Evolutionary conservation across 2,797 vertebrate genomes (phyloP).

Genomic region (Enteromius radiatus): DNA sequence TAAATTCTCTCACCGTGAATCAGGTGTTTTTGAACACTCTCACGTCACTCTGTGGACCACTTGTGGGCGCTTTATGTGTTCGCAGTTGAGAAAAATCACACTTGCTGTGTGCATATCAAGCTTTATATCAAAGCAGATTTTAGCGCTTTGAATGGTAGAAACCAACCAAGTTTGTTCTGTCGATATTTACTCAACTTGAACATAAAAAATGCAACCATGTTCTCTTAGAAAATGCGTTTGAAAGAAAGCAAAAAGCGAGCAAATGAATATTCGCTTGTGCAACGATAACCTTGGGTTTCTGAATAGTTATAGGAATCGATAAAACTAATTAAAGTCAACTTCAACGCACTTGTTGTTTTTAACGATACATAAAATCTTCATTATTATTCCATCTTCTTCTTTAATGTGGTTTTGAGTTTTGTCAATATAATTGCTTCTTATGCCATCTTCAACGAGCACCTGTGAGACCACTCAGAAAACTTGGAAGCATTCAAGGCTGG

Average conservation of each 20-base stretch:
- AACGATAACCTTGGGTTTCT: constrained; percentile 69
- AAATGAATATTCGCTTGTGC: constrained; percentile 45
- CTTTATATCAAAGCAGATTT: neutral
- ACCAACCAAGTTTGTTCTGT: constrained; percentile 24
- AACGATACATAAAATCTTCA: constrained; percentile 71
- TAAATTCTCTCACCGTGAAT: neutral
- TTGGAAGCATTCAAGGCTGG: constrained; percentile 67
- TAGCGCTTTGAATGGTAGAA: constrained; percentile 6
- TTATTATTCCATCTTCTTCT: constrained; percentile 72
- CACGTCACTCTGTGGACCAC: neutral
- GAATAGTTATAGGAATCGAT: constrained; percentile 55
- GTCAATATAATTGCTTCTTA: constrained; percentile 68
- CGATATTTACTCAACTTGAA: constrained; percentile 35
- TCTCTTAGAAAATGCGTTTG: neutral
- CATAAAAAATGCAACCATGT: constrained; percentile 52
- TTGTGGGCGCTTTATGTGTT: neutral
- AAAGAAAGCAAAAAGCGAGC: neutral
- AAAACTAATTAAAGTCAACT: constrained; percentile 68
- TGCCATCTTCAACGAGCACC: constrained; percentile 63
- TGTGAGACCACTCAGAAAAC: constrained; percentile 59
- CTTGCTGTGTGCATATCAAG: constrained; percentile 7
- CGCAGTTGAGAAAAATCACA: neutral
- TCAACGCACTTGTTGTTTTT: constrained; percentile 73
- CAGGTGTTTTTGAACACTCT: neutral
- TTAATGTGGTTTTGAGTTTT: constrained; percentile 65